Conservation (phyloP, 2,113 vertebrate genomes). For the Gasterosteus nipponicus region DNA sequence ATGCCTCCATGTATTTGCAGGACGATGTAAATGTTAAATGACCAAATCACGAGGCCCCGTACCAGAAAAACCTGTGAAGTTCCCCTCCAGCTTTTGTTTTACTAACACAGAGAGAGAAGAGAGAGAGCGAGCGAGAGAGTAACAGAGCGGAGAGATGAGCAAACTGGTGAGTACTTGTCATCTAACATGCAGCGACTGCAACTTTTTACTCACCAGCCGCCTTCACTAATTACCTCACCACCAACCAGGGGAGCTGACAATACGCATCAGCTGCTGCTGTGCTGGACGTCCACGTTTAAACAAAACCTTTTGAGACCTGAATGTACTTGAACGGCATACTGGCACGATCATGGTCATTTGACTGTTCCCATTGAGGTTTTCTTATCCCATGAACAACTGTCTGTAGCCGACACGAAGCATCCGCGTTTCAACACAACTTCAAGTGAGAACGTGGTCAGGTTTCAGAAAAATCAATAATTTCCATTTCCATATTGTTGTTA, state of each 20-base stretch:
- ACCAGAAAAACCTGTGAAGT: conserved; percentile 94
- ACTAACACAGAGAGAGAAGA: conserved; percentile 59
- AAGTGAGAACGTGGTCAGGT: neutral
- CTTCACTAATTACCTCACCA: conserved; percentile 5
- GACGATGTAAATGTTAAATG: conserved; percentile 70
- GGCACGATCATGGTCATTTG: neutral
- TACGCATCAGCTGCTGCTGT: neutral
- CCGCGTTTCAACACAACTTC: neutral
- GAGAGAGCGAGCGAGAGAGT: conserved; percentile 61
- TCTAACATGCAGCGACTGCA: neutral
- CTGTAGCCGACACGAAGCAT: neutral
- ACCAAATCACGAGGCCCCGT: conserved; percentile 80
- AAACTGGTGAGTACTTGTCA: conserved; percentile 86
- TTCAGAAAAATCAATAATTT: neutral
- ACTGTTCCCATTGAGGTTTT: neutral
- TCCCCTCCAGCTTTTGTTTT: conserved; percentile 71
- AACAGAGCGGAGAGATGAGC: conserved; percentile 81
- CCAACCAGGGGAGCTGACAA: neutral
- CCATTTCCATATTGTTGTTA: neutral
- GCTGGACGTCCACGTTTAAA: neutral
- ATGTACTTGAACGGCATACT: neutral
- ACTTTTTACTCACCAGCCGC: neutral
- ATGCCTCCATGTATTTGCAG: conserved; percentile 54
- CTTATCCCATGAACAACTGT: neutral
- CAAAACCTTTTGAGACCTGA: neutral